Percentiles rank a stretch among this genome's conserved stretches.
phyloP scores from a whole-genome alignment of 1,140 invertebrate genomes.

The Bacillus rossius region DNA sequence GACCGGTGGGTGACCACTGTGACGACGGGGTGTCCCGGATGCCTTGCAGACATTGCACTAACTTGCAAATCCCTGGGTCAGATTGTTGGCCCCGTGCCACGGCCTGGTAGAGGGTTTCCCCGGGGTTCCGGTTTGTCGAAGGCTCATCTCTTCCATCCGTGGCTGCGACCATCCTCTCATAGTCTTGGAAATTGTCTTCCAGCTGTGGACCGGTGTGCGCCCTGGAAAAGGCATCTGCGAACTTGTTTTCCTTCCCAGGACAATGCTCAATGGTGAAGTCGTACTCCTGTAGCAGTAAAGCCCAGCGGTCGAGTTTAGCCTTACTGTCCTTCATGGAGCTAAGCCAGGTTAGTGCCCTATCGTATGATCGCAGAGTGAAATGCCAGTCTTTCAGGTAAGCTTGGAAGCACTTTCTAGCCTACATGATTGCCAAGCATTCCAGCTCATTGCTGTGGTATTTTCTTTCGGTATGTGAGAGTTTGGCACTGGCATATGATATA shows the following conservation, averaged over 20 bases:
- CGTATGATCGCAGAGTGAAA: conserved; percentile 29
- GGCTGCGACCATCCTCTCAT: too few relatives aligned
- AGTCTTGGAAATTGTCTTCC: too few relatives aligned
- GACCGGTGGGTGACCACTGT: not conserved
- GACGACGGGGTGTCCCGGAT: not conserved
- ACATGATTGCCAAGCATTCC: conserved; percentile 26
- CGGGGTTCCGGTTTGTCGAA: too few relatives aligned
- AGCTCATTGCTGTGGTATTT: not conserved
- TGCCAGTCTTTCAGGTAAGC: conserved; percentile 28
- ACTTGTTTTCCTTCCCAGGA: conserved; percentile 25
- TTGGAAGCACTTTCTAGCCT: conserved; percentile 30
- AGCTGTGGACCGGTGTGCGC: too few relatives aligned
- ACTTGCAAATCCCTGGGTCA: not conserved
- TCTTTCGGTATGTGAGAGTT: not conserved
- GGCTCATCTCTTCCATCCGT: too few relatives aligned
- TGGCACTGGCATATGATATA: not conserved
- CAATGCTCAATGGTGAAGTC: conserved; percentile 24
- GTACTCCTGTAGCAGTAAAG: conserved; percentile 29
- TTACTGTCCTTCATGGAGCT: conserved; percentile 16
- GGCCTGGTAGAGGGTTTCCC: too few relatives aligned
- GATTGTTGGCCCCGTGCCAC: not conserved
- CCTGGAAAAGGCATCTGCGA: not conserved
- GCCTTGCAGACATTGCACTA: too few relatives aligned
- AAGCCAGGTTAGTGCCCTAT: conserved; percentile 26
- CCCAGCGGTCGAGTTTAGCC: conserved; percentile 29